phyloP scores from a whole-genome alignment of 1,140 invertebrate genomes.

The Lethrus apterus region DNA sequence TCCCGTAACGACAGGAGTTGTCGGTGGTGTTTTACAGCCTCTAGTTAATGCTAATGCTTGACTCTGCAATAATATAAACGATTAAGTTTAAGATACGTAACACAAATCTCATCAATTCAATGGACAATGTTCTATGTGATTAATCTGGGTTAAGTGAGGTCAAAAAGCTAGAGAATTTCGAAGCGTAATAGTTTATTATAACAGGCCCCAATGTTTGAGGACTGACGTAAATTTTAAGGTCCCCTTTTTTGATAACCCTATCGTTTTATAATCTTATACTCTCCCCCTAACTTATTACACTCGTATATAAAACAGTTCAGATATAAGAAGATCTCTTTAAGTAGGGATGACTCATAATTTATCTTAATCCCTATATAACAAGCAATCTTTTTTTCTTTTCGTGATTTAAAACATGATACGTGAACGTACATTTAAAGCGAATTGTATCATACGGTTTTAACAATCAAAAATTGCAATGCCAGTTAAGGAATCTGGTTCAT shows the following conservation, averaged over 20 bases:
- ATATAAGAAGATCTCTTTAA: no score
- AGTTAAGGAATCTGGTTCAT: slow-evolving; percentile 23
- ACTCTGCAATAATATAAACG: slow-evolving; percentile 45
- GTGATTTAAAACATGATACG: no score
- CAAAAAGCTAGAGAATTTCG: slow-evolving; percentile 39
- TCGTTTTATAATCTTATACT: slow-evolving; percentile 15
- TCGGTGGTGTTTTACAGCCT: slow-evolving; percentile 47
- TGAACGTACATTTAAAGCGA: no score
- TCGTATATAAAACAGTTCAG: no score
- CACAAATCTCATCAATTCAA: slow-evolving; percentile 19
- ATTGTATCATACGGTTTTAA: slow-evolving; percentile 3
- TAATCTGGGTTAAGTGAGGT: slow-evolving; percentile 41
- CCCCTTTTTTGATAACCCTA: slow-evolving; percentile 22
- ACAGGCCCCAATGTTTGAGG: no score
- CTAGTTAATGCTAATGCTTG: slow-evolving; percentile 54
- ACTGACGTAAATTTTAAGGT: no score
- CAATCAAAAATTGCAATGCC: slow-evolving; percentile 10
- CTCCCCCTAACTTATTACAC: slow-evolving; percentile 16
- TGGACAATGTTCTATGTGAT: slow-evolving; percentile 23
- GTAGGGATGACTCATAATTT: slow-evolving; percentile 36
- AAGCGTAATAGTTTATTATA: slow-evolving; percentile 27
- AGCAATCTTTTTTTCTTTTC: no score
- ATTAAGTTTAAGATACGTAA: slow-evolving; percentile 3
- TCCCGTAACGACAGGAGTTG: slow-evolving; percentile 33
- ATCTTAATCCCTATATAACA: slow-evolving; percentile 38